Conservation (phyloP, 2,888 invertebrate genomes). For the Pollenia amentaria region DNA sequence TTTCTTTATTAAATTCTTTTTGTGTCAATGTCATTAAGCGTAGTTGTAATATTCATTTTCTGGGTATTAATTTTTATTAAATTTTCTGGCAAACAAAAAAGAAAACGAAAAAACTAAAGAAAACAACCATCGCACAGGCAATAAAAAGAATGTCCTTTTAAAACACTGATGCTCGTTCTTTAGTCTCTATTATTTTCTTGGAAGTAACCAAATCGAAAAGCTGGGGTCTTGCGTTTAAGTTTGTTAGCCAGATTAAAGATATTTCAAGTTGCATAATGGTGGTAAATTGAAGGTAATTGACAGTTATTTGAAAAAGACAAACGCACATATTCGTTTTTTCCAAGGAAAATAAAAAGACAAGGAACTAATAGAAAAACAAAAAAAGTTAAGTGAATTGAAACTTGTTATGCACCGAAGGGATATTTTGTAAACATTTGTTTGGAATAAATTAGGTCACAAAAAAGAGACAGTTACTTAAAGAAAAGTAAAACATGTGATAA, state of each 20-base stretch:
- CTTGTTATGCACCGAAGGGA: not conserved
- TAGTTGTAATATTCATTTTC: not conserved
- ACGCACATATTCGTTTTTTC: not conserved
- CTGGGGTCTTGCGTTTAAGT: not conserved
- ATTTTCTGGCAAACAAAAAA: slow-evolving; percentile 13
- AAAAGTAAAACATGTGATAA: too few species aligned
- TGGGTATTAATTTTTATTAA: slow-evolving; percentile 44
- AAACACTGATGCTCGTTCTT: not conserved
- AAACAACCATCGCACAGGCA: not conserved
- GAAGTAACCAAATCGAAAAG: not conserved
- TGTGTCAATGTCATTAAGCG: slow-evolving; percentile 4
- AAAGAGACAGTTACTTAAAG: too few species aligned
- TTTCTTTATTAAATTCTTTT: slow-evolving; percentile 36
- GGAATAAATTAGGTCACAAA: too few species aligned
- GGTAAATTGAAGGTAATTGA: too few species aligned
- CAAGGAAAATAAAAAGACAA: slow-evolving; percentile 11
- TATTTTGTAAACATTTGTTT: not conserved
- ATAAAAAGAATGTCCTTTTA: slow-evolving; percentile 13
- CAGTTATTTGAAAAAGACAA: not conserved
- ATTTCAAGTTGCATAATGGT: too few species aligned
- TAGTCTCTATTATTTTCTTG: not conserved
- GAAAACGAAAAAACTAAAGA: not conserved
- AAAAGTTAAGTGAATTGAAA: slow-evolving; percentile 12
- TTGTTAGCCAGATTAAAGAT: too few species aligned
- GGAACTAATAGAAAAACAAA: not conserved